Evolutionary conservation across 92 coral and sea anemone genomes (phyloP), one percentile per base, ranked within the genome.

Genomic region (Scolanthus callimorphus): DNA sequence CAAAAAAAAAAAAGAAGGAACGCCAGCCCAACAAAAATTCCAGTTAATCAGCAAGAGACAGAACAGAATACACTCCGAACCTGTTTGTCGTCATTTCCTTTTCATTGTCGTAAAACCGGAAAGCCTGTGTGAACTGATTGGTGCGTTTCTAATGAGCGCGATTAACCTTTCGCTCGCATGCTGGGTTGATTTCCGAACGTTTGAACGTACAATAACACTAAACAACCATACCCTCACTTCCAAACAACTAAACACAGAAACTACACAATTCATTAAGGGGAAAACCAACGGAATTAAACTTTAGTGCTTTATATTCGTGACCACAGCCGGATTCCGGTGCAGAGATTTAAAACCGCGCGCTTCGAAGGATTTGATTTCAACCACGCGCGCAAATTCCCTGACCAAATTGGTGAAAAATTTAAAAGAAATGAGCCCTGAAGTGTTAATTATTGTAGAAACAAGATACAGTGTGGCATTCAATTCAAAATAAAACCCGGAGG

Each of bases 31-130:
- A n/a, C n/a, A n/a, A n/a, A n/a, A n/a, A n/a, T n/a, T n/a, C n/a
- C n/a, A n/a, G n/a, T n/a, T n/a, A n/a, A n/a, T n/a, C n/a, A n/a
- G n/a, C n/a, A n/a, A n/a, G n/a, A n/a, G n/a, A n/a, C n/a, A n/a
- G n/a, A n/a, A n/a, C n/a, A n/a, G n/a, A n/a, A n/a, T n/a, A n/a
- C n/a, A n/a, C n/a, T 51, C 30, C 25, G 39, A 53, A 41, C 62
- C 50, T 30, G 26, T 49, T 27, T 66, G 62, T 54, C 73, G 73
- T 66, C 73, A 66, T 66, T 66, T 66, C 73, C 73, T 66, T 2
- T 17, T 50, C 62, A 51, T 66, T 49, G 52, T 24, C 23, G 29
- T 8, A 29, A 41, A 13, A 62, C 27, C 61, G 73, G 62, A 66
- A 66, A 53, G 12, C 21, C 24, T 3, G 38, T 24, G 41, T 24